Conservation (phyloP, 2,797 vertebrate species). For the Heterohyrax brucei region DNA sequence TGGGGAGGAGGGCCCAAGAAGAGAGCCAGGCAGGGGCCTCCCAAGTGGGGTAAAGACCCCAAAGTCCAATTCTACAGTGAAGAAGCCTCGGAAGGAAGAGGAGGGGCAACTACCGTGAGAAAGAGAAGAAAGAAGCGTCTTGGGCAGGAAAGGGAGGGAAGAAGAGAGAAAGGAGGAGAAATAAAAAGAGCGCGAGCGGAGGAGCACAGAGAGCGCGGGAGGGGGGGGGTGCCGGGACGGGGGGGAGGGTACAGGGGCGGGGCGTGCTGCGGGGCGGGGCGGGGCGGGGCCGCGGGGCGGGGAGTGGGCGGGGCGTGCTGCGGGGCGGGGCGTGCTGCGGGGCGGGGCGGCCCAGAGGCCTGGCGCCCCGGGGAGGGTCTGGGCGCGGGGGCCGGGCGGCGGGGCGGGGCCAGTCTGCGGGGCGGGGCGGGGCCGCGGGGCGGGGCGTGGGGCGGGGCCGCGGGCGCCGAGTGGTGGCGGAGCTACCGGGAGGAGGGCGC, state of each 20-base stretch:
- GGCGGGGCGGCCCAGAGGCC: constrained; percentile 57
- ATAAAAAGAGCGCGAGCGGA: background rate
- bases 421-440: too few species aligned
- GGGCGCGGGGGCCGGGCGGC: constrained; percentile 17
- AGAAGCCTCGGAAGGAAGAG: constrained; percentile 80
- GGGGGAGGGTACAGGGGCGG: too few species aligned
- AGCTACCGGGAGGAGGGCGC: constrained; percentile 62
- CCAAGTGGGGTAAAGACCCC: background rate
- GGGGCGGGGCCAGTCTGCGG: too few species aligned
- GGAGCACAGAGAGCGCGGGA: background rate
- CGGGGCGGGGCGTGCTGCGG: too few species aligned
- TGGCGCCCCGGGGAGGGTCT: constrained; percentile 10
- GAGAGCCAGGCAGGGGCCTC: background rate
- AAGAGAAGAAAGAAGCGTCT: constrained; percentile 64
- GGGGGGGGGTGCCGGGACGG: too few species aligned
- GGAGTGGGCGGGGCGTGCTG: too few species aligned
- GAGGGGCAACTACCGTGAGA: constrained; percentile 72
- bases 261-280: constrained; percentile 25
- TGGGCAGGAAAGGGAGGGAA: background rate
- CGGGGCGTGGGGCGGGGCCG: too few species aligned
- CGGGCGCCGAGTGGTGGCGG: background rate
- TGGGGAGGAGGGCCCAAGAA: background rate
- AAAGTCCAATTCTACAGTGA: background rate
- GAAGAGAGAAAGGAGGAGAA: constrained; percentile 39
- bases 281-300: constrained; percentile 35